Conservation (phyloP, 2,888 invertebrate genomes). For the Campaea margaritaria region DNA sequence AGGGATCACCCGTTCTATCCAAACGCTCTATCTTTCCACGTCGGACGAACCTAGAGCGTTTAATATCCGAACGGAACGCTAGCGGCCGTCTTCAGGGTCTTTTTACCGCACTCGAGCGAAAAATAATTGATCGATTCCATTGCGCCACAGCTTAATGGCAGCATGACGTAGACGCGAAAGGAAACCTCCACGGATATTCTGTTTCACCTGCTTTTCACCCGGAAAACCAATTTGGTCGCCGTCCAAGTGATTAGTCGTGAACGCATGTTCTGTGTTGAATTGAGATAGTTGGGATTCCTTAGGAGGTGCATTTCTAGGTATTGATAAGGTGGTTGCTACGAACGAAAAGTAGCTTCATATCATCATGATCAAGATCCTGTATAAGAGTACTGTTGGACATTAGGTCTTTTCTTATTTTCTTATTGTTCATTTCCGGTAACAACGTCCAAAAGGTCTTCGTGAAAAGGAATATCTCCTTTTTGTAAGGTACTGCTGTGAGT, state of each 20-base stretch:
- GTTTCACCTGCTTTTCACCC: constrained; percentile 33
- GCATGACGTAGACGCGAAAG: constrained; percentile 66
- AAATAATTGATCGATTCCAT: constrained; percentile 82
- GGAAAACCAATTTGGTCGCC: constrained; percentile 45
- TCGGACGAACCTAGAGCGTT: constrained; percentile 60
- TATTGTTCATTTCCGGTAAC: no score
- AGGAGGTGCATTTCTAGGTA: no score
- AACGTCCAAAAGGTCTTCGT: background rate
- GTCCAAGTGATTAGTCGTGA: constrained; percentile 43
- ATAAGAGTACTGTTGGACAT: no score
- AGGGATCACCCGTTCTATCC: constrained; percentile 66
- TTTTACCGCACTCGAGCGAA: constrained; percentile 73
- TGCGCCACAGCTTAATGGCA: constrained; percentile 64
- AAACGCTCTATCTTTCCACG: constrained; percentile 57
- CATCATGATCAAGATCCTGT: no score
- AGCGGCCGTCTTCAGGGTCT: constrained; percentile 69
- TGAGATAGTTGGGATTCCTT: no score
- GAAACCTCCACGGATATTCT: constrained; percentile 28
- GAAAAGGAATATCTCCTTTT: no score
- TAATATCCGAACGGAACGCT: constrained; percentile 69
- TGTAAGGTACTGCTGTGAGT: no score
- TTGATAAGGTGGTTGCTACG: no score
- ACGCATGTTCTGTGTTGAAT: constrained; percentile 14
- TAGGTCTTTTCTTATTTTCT: background rate
- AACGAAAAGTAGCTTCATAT: no score